Evolutionary conservation across 2,797 vertebrate species (phyloP), one percentile per base, ranked within the genome.

Genomic region (Enteromius thamalakanensis): DNA sequence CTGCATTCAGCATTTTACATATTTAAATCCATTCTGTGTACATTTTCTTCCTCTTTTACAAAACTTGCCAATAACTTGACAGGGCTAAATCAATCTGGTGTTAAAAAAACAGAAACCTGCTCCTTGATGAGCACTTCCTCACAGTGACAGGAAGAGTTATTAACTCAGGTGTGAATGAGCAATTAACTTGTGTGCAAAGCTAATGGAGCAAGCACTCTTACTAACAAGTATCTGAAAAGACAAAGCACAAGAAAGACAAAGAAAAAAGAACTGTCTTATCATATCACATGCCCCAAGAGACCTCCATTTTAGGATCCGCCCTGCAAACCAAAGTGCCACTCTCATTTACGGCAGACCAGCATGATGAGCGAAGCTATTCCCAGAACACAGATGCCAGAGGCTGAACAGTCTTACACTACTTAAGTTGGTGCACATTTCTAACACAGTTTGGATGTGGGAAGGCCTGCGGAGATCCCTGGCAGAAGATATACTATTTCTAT

Each of bases 351-450:
- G 60, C 53, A 80, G 23, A 76, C 26, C 69, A 78, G 64, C 40
- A 0, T 71, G 76, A 64, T 72, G 32, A 79, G 40, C 55, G 11
- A 58, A 72, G 53, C 82, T 79, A 79, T 84, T 79, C 76, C 76
- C 76, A 84, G 70, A 74, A 74, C 83, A 84, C 83, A 75, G 34
- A 74, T 76, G 83, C 79, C 81, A 82, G 62, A 82, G 81, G 72
- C 81, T 82, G 60, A 75, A 82, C 81, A 37, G 74, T 74, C 42
- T 74, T 47, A 23, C 34, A 77, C 51, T 58, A 40, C 49, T 79
- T 65, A 37, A 76, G 23, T 34, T 55, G 55, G 21, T 3, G 60
- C 84, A 74, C 58, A 64, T 82, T 82, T 82, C 71, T 47, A 71
- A 72, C 74, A 65, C 9, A 6, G 67, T 67, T 79, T 68, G 69